Evolutionary conservation across 2,888 invertebrate genomes (phyloP), one percentile per base, ranked within the genome.

Genomic region (Apamea anceps): DNA sequence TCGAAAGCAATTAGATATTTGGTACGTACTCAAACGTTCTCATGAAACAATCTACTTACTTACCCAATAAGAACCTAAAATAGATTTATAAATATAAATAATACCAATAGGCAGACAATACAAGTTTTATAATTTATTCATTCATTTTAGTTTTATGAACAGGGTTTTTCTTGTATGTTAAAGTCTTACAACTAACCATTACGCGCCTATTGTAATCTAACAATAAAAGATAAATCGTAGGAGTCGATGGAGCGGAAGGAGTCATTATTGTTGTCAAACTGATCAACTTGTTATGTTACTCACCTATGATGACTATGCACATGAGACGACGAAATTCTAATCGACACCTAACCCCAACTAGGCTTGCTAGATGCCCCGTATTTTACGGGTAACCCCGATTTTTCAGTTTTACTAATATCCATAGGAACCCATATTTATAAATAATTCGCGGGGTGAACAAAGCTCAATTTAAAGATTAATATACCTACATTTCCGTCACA

Each of bases 221-320:
- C 75, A n/a, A 57, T 80, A 75, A 81, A 79, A 77, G 67, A 78
- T 71, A 57, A 51, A 63, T 80, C 65, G 70, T 81, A 73, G 70
- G 45, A 72, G 37, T 42, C 74, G 72, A 66, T 62, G 42, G 42
- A 79, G 82, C 72, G 86, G 76, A 79, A 70, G 68, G 48, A 66
- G 13, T 66, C 68, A 77, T 75, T 85, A 75, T 85, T 79, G 76
- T 72, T 75, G 77, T 77, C 42, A 57, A 77, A 65, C 60, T 75
- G 71, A 72, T 62, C 67, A 77, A 85, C 76, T 79, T 85, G 79
- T 79, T 85, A 51, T 73, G 77, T 77, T 82, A 73, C 77, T 75
- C 76, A 72, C 62, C 32, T 81, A 73, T 77, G 67, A 72, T 77
- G 67, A 74, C 70, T 72, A 65, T 79, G 66, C 51, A 76, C 42